These are phyloP conservation scores for Alviniconcha marisindica DNA, from an alignment of 1,140 invertebrate species.

Conservation along the genomic window DNA sequence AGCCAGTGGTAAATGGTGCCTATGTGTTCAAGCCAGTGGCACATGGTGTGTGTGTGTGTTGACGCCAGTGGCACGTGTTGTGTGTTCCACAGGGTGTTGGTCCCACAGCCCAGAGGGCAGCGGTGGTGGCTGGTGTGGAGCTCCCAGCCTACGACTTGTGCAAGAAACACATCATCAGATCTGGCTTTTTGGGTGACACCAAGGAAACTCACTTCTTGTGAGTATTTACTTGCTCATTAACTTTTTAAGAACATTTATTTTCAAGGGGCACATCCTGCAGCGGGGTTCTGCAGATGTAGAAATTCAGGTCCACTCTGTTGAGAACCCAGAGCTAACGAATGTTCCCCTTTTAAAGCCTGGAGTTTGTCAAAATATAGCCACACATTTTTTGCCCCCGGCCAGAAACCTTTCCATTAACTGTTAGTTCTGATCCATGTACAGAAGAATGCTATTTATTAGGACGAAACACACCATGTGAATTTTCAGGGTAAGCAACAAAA, in stretches of 20 bases:
- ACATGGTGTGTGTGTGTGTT: not conserved
- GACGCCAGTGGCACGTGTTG: not conserved
- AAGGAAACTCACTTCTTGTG: slow-evolving; percentile 91
- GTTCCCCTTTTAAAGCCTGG: too few relatives aligned
- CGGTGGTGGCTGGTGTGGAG: slow-evolving; percentile 94
- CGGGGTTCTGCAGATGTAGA: too few relatives aligned
- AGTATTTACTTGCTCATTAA: slow-evolving; percentile 75
- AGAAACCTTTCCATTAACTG: too few relatives aligned
- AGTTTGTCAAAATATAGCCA: too few relatives aligned
- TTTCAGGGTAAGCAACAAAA: too few relatives aligned
- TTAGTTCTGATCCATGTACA: too few relatives aligned
- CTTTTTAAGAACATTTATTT: not conserved
- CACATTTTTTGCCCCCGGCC: too few relatives aligned
- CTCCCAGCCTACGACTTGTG: slow-evolving; percentile 95
- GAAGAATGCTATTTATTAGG: too few relatives aligned
- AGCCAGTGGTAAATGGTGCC: not conserved
- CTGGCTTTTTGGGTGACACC: slow-evolving; percentile 84
- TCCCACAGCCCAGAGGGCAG: slow-evolving; percentile 93
- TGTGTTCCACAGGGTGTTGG: slow-evolving; percentile 84
- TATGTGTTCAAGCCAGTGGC: not conserved
- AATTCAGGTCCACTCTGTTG: too few relatives aligned
- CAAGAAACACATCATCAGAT: slow-evolving; percentile 86
- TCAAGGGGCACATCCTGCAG: not conserved
- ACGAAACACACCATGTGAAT: too few relatives aligned
- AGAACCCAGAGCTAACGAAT: too few relatives aligned